A percentile compares a stretch with the other conserved stretches of the same genome.
These are phyloP conservation scores for Heteromormyrus szaboi DNA, from an alignment of 2,797 vertebrate genomes.

Conservation along the genomic window DNA sequence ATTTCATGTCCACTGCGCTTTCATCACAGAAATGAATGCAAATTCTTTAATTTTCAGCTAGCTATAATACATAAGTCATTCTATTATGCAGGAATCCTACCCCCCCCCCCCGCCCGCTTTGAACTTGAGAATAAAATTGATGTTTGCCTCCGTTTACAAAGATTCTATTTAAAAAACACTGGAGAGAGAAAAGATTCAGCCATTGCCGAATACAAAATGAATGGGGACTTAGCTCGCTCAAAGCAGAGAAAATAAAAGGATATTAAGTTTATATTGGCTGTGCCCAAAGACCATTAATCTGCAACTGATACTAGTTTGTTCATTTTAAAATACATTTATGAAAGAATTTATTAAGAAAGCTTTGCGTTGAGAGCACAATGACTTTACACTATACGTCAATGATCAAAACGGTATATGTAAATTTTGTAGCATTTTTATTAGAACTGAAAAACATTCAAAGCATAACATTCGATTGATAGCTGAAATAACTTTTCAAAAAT, in stretches of 20 bases:
- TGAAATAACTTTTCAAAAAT: conserved; percentile 16
- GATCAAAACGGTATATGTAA: conserved; percentile 55
- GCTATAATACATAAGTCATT: conserved; percentile 45
- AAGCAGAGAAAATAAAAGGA: conserved; percentile 39
- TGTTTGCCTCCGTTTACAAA: conserved; percentile 55
- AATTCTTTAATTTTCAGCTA: conserved; percentile 49
- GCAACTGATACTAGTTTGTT: conserved; percentile 58
- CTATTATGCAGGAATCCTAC: conserved; percentile 24
- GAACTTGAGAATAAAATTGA: conserved; percentile 56
- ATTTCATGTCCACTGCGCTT: conserved; percentile 52
- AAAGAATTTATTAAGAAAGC: conserved; percentile 29
- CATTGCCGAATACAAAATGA: conserved; percentile 50
- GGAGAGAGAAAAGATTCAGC: conserved; percentile 55
- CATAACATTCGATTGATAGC: conserved; percentile 44
- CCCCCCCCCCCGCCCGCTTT: conserved; percentile 43
- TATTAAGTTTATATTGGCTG: conserved; percentile 46
- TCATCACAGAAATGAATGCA: conserved; percentile 59
- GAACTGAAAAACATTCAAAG: conserved; percentile 52
- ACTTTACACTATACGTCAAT: conserved; percentile 56
- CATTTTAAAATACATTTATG: conserved; percentile 46
- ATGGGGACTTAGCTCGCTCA: conserved; percentile 43
- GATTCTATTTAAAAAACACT: conserved; percentile 50
- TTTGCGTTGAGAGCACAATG: conserved; percentile 44
- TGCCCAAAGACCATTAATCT: conserved; percentile 55
- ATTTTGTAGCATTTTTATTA: conserved; percentile 46